Percentiles rank a stretch among this genome's conserved stretches.
These are phyloP conservation scores for Zophobas atratus DNA, from an alignment of 1,140 invertebrate genomes.

Conservation along the genomic window DNA sequence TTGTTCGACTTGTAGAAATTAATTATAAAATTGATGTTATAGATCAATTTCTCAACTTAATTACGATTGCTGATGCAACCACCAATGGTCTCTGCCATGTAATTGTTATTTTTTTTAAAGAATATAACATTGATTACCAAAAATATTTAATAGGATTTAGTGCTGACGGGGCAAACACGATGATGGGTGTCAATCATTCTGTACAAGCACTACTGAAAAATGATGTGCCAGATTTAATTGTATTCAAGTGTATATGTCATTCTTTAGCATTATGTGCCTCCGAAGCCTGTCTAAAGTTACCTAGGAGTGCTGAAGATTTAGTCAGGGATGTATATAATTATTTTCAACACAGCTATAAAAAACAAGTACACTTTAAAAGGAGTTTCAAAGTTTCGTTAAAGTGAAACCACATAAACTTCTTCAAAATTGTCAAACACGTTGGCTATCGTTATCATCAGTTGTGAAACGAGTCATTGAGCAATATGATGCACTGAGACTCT, in stretches of 20 bases:
- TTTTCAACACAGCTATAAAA: not conserved
- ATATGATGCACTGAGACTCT: not conserved
- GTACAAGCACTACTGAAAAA: conserved; percentile 29
- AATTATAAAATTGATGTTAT: no score
- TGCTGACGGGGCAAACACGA: conserved; percentile 45
- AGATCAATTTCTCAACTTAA: no score
- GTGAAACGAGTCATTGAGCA: not conserved
- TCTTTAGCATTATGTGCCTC: conserved; percentile 55
- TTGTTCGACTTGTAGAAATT: no score
- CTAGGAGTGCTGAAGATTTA: conserved; percentile 55
- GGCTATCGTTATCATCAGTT: not conserved
- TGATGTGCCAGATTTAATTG: conserved; percentile 46
- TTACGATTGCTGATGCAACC: no score
- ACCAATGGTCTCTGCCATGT: no score
- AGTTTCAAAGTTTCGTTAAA: not conserved
- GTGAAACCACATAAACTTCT: not conserved
- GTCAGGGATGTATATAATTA: conserved; percentile 50
- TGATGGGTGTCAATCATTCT: conserved; percentile 45
- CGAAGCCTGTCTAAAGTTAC: conserved; percentile 59
- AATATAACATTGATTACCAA: conserved; percentile 6
- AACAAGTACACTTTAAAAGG: not conserved
- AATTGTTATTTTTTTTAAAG: not conserved
- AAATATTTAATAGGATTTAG: conserved; percentile 47
- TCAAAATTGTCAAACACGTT: not conserved
- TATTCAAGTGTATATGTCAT: conserved; percentile 45